Evolutionary conservation across 2,888 invertebrate species (phyloP).

Genomic region (Polymixis flavicincta): DNA sequence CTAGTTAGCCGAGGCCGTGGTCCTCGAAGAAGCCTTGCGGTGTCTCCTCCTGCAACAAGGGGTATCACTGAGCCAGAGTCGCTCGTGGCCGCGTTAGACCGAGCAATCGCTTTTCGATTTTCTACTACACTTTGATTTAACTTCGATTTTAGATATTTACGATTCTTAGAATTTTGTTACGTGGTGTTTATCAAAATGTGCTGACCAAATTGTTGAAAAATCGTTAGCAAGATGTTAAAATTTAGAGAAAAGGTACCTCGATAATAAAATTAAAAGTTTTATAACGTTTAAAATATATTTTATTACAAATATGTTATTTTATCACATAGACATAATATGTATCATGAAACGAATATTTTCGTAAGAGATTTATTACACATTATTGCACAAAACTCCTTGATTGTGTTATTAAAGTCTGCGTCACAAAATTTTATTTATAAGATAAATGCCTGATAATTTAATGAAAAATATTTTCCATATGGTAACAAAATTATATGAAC

Average conservation of each 20-base stretch:
- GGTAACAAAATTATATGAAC: neutral
- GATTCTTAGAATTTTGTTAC: neutral
- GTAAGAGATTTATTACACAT: constrained; percentile 47
- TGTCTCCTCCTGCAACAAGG: constrained; percentile 98
- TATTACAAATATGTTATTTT: constrained; percentile 65
- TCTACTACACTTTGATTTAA: constrained; percentile 12
- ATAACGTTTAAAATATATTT: constrained; percentile 67
- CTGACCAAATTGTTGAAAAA: neutral
- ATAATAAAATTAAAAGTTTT: constrained; percentile 56
- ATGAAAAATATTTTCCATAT: neutral
- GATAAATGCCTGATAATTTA: constrained; percentile 23
- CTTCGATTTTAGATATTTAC: neutral
- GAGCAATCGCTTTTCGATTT: constrained; percentile 86
- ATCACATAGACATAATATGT: constrained; percentile 62
- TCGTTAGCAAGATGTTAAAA: constrained; percentile 2
- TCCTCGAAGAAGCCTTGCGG: constrained; percentile 99
- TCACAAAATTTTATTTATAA: constrained; percentile 18
- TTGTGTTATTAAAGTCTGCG: constrained; percentile 41
- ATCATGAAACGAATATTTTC: constrained; percentile 54
- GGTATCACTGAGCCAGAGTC: constrained; percentile 88
- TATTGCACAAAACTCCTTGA: constrained; percentile 58
- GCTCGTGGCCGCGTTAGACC: constrained; percentile 89
- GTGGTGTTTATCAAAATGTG: neutral
- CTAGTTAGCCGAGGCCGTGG: constrained; percentile 97
- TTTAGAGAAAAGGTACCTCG: neutral